Percentiles rank a stretch among this genome's conserved stretches.
Conservation (phyloP, 2,113 vertebrate genomes). For the Stigmatopora argus region DNA sequence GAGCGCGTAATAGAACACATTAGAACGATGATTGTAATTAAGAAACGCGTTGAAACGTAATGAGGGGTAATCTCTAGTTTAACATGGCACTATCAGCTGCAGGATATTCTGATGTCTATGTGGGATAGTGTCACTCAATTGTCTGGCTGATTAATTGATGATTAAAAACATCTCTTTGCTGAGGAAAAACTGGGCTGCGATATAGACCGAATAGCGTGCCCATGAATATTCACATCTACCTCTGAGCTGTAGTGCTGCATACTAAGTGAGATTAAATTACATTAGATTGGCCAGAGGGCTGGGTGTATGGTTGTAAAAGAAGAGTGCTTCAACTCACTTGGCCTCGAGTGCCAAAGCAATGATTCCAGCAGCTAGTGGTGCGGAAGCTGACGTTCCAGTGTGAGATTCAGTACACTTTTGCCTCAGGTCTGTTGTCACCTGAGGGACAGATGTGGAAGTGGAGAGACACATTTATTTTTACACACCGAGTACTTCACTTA, state of each 20-base stretch:
- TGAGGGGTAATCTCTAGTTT: conserved; percentile 15
- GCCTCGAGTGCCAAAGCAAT: conserved; percentile 70
- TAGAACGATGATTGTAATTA: conserved; percentile 31
- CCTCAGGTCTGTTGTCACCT: conserved; percentile 74
- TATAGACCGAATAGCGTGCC: conserved; percentile 26
- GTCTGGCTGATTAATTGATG: conserved; percentile 53
- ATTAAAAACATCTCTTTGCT: conserved; percentile 49
- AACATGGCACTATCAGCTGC: conserved; percentile 17
- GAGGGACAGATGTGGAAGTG: conserved; percentile 22
- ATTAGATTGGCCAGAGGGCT: neutral
- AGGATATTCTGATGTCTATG: conserved; percentile 40
- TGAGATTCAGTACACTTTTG: conserved; percentile 73
- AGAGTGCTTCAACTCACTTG: conserved; percentile 60
- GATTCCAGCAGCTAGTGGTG: conserved; percentile 71
- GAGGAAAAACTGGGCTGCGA: conserved; percentile 37
- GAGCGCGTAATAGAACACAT: conserved; percentile 14
- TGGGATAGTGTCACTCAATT: conserved; percentile 44
- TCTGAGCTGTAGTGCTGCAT: neutral
- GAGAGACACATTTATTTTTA: conserved; percentile 21
- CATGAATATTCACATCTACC: neutral
- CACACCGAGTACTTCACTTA: conserved; percentile 19
- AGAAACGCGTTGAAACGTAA: conserved; percentile 28
- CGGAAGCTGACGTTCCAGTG: conserved; percentile 70
- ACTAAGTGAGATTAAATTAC: neutral
- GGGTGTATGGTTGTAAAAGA: neutral